Base-by-base conservation (phyloP, 2,113 vertebrate species). In the Nasalis larvatus region DNA sequence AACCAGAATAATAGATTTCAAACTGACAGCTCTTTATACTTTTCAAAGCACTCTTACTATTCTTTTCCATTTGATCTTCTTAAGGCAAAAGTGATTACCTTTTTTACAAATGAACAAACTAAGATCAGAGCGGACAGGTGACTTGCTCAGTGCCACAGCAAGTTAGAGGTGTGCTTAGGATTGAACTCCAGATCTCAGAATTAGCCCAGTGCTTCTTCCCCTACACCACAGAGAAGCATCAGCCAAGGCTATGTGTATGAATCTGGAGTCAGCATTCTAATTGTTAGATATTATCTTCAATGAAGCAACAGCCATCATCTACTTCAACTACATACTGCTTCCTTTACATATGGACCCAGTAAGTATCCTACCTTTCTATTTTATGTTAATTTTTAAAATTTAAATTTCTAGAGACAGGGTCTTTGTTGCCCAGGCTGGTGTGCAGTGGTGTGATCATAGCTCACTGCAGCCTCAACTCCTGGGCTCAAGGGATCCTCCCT, bases 271-370 rank as follows among this genome's bases (percentile, higher is more conserved):
- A 5, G 30, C 23, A 3, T 0, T 4, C 8, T 56, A 25, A 66
- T 0, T 45, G 10, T 68, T 27, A 27, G 18, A 35, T 23, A 35
- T 21, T 11, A 12, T n/a, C 40, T 20, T 45, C 16, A 6, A 47
- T 10, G 56, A 37, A 40, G 60, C 30, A 77, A 32, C 1, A 14
- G 35, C 63, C 42, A 20, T 8, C 0, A 0, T 74, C 40, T 25
- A 37, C n/a, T 20, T 42, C 12, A 66, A 8, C 20, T 2, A 21
- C 23, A 20, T 1, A 27, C 2, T 1, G 1, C 54, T 10, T 18
- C 68, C 58, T 49, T 40, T 77, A 8, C 77, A 42, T 37, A 11
- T 7, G 13, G 27, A 54, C 25, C 37, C 27, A 35, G 30, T 14
- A 23, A 78, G 20, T 42, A 23, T 8, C 35, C 40, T 9, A 7